Base-by-base conservation (phyloP, 2,888 invertebrate genomes). In the Heliconius aoede region DNA sequence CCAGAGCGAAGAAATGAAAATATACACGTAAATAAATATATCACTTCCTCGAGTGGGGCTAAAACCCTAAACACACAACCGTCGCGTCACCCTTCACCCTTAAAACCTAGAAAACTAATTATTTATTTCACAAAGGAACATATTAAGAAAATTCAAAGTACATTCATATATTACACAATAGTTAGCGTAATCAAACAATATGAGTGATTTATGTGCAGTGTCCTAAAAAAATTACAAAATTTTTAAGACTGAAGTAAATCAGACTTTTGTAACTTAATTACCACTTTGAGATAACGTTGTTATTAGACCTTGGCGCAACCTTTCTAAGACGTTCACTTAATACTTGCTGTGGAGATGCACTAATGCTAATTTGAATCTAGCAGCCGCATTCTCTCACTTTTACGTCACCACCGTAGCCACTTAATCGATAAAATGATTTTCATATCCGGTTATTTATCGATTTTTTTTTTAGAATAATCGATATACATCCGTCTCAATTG, bases 251-350 rank as follows among this genome's bases (percentile, higher is more conserved):
- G 72, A 72, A 72, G 24, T 24, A 36, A 60, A 58, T 72, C 72
- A 40, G 24, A 65, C 24, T 65, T 60, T 73, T 86, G 83, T 81
- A 71, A 86, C 86, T 84, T 76, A 72, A 72, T 82, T 82, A 72
- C 81, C 30, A 71, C 80, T 81, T 69, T 30, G 78, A 74, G 74
- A 74, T 74, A 82, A 76, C 74, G 76, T 76, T 73, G 78, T 73
- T 64, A 55, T 71, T 78, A 73, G 83, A 85, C 89, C 90, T 89
- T 88, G 87, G 77, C 80, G 72, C 83, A 85, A 88, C 88, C 90
- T 90, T 88, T 87, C 85, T 83, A 86, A 86, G 85, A 86, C 86
- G 86, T 87, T 89, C 88, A 86, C 87, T 81, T 65, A 79, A 73
- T 74, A 80, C 78, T 60, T 79, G 78, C 81, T 74, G 36, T 77